Evolutionary conservation across 1,140 invertebrate species (phyloP).

Genomic region (Hetaerina americana): DNA sequence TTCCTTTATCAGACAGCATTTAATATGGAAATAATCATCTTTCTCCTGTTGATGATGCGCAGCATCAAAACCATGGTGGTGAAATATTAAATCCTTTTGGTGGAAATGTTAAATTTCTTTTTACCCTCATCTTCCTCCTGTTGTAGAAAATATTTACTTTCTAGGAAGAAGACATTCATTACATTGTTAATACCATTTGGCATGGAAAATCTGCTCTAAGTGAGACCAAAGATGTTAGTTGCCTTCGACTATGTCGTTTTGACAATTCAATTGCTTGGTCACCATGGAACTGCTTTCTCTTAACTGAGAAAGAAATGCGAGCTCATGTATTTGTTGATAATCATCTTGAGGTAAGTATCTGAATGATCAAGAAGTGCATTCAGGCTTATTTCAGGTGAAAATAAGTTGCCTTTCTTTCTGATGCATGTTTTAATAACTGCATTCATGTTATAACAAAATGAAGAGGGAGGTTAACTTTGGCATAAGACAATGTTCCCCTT

Average conservation of each 20-base stretch:
- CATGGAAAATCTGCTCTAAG: background rate
- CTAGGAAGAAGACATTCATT: background rate
- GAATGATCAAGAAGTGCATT: background rate
- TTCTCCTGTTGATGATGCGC: too few relatives aligned
- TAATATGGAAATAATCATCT: too few relatives aligned
- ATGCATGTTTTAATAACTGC: background rate
- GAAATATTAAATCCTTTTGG: too few relatives aligned
- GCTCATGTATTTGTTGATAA: background rate
- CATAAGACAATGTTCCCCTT: background rate
- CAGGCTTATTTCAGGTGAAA: background rate
- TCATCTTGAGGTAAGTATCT: background rate
- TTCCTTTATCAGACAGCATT: too few relatives aligned
- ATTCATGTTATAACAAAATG: background rate
- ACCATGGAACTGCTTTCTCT: background rate
- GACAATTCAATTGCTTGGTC: background rate
- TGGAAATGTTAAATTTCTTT: too few relatives aligned
- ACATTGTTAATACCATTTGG: background rate
- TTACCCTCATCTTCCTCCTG: too few relatives aligned
- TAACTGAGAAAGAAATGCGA: background rate
- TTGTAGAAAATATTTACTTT: too few relatives aligned
- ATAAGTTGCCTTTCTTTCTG: background rate
- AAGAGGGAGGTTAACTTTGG: background rate
- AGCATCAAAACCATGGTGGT: too few relatives aligned
- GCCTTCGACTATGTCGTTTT: background rate
- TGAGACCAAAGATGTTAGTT: background rate